A percentile compares a stretch with the other conserved stretches of the same genome.
These are phyloP conservation scores for Trinectes maculatus DNA, from an alignment of 2,113 vertebrate species.

Conservation along the genomic window DNA sequence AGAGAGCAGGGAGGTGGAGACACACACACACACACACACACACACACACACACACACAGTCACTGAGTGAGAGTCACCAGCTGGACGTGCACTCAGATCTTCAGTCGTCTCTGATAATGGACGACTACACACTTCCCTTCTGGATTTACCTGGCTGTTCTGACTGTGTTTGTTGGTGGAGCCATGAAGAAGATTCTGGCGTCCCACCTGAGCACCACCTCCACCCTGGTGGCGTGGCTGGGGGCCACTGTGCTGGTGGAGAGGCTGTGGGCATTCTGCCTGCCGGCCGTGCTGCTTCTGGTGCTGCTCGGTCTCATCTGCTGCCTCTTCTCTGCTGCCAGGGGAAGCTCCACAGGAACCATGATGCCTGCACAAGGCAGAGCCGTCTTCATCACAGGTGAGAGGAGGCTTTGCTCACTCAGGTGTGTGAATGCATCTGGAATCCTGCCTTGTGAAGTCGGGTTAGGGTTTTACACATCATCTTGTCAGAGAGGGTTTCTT, in stretches of 20 bases:
- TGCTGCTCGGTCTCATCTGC: constrained; percentile 53
- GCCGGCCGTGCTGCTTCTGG: constrained; percentile 62
- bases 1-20: constrained; percentile 25
- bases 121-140: constrained; percentile 74
- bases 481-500: too few species aligned
- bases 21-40: not conserved
- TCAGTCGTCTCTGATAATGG: constrained; percentile 61
- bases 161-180: constrained; percentile 68
- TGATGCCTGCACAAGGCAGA: constrained; percentile 67
- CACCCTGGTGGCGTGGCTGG: constrained; percentile 76
- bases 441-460: too few species aligned
- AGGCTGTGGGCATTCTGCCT: constrained; percentile 72
- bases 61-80: not conserved
- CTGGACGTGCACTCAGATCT: too few species aligned
- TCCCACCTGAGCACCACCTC: constrained; percentile 69
- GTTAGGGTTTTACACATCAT: too few species aligned
- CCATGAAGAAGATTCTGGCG: constrained; percentile 74
- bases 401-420: constrained; percentile 29
- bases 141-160: constrained; percentile 80
- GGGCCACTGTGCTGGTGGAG: constrained; percentile 77
- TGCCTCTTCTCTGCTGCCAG: constrained; percentile 53
- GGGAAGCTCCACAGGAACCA: not conserved
- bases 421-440: not conserved
- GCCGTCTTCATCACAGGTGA: constrained; percentile 83
- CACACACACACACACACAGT: not conserved